Evolutionary conservation across 2,113 vertebrate species (phyloP).

Genomic region (Galbula dea): DNA sequence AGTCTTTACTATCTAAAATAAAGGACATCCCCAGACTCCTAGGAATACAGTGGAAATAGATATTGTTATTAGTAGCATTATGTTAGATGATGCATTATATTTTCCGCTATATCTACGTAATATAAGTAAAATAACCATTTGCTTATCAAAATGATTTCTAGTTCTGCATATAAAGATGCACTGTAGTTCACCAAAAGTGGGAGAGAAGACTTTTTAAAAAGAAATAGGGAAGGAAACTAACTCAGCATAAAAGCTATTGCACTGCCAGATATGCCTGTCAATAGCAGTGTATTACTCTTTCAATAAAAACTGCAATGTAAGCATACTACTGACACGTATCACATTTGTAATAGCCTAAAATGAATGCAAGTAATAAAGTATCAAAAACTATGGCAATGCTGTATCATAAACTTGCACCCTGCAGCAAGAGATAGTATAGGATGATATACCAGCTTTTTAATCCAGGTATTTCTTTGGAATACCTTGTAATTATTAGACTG

Average conservation of each 20-base stretch:
- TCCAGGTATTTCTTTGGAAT: constrained; percentile 51
- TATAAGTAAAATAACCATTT: not conserved
- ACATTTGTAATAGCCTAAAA: constrained; percentile 32
- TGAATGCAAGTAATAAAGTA: constrained; percentile 22
- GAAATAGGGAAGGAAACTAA: not conserved
- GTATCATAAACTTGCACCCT: constrained; percentile 3
- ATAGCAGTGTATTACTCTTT: constrained; percentile 13
- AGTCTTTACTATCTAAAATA: not conserved
- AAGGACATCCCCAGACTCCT: not conserved
- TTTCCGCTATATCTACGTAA: not conserved
- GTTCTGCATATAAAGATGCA: not conserved
- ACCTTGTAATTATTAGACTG: constrained; percentile 48
- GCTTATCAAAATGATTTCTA: not conserved
- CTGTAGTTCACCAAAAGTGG: not conserved
- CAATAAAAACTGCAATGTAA: constrained; percentile 49
- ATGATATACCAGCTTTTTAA: constrained; percentile 22
- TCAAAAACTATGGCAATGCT: not conserved
- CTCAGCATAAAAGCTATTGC: not conserved
- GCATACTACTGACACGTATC: constrained; percentile 15
- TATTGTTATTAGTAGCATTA: too few species aligned
- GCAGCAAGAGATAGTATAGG: constrained; percentile 32
- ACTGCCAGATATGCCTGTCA: constrained; percentile 10
- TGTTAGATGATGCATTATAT: not conserved
- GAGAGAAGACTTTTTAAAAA: not conserved
- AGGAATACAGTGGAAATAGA: not conserved